A percentile compares a stretch with the other conserved stretches of the same genome.
These are phyloP conservation scores for Phyllostomus discolor DNA, from an alignment of 2,113 vertebrate species.

Conservation along the genomic window DNA sequence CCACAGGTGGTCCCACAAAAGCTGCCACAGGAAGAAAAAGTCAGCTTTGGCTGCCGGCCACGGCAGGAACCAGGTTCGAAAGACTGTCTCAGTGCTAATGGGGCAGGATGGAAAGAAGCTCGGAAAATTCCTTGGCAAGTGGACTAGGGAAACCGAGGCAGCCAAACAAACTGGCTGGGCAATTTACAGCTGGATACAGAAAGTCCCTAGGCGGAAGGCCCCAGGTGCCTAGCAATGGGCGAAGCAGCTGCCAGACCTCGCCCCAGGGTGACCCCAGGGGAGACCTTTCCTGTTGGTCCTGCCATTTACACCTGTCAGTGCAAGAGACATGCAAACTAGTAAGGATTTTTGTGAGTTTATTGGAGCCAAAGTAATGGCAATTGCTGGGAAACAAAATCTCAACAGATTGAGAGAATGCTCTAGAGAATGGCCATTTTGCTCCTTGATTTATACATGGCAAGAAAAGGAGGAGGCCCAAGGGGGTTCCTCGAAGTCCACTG, in stretches of 20 bases:
- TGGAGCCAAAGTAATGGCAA: too few relatives aligned
- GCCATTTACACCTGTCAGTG: too few relatives aligned
- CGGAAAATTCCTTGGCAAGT: neutral
- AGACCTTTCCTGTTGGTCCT: neutral
- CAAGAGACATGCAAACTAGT: too few relatives aligned
- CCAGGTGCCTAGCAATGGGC: neutral
- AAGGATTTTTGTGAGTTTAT: too few relatives aligned
- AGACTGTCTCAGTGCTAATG: neutral
- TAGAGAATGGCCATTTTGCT: too few relatives aligned
- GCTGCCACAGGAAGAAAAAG: neutral
- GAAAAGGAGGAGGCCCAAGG: too few relatives aligned
- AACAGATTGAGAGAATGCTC: too few relatives aligned
- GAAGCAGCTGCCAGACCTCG: neutral
- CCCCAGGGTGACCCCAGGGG: neutral
- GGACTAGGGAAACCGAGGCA: neutral
- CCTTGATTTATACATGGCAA: too few relatives aligned
- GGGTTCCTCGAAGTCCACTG: too few relatives aligned
- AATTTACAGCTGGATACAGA: neutral
- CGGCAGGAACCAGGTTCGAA: neutral
- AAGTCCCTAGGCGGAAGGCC: neutral
- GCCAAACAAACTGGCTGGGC: neutral
- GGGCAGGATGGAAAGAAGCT: neutral
- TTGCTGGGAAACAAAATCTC: too few relatives aligned
- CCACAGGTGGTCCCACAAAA: neutral
- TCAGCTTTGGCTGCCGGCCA: neutral